Conservation (phyloP, 2,888 invertebrate species). For the Phragmatobia fuliginosa region DNA sequence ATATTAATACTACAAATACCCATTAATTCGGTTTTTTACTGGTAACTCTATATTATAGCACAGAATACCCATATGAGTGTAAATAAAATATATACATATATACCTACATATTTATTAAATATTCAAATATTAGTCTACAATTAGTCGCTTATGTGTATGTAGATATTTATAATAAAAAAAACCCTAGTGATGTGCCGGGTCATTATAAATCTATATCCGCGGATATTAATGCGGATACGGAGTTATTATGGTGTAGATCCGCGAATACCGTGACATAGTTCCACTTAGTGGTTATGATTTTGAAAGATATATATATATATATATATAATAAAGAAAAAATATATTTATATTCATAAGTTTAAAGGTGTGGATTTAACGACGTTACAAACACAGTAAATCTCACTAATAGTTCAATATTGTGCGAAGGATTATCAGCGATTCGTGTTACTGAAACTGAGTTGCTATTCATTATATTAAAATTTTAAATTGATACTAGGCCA, state of each 20-base stretch:
- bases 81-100: slow-evolving; percentile 19
- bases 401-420: no score
- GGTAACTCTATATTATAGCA: background rate
- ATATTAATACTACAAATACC: slow-evolving; percentile 24
- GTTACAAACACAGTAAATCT: background rate
- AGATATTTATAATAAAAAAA: slow-evolving; percentile 24
- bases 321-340: background rate
- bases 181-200: background rate
- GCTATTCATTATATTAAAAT: no score
- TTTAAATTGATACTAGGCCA: no score
- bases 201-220: background rate
- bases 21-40: slow-evolving; percentile 18
- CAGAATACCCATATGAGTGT: slow-evolving; percentile 21
- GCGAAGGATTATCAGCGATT: no score
- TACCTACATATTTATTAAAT: slow-evolving; percentile 5
- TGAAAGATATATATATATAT: background rate
- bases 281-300: background rate
- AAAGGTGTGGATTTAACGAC: background rate
- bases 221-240: background rate
- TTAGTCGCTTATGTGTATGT: slow-evolving; percentile 40
- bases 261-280: background rate
- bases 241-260: background rate
- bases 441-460: no score
- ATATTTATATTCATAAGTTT: no score
- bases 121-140: slow-evolving; percentile 35